Evolutionary conservation across 2,888 invertebrate genomes (phyloP).

Genomic region (Cheilosia grossa): DNA sequence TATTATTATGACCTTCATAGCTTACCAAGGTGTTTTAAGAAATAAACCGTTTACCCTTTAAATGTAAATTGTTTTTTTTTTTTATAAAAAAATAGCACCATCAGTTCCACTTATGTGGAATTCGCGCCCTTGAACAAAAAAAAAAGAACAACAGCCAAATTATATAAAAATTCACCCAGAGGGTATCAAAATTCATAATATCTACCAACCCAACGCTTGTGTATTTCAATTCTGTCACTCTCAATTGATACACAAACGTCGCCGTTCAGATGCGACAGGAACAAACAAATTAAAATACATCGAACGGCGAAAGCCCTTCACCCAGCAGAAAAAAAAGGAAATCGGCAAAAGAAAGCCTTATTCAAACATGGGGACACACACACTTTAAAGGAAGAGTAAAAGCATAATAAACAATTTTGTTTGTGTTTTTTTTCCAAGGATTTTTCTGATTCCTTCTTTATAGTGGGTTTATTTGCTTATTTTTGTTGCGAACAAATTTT

Average conservation of each 20-base stretch:
- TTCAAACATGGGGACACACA: not conserved
- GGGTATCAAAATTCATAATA: not conserved
- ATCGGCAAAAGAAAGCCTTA: not conserved
- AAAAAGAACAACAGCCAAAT: not conserved
- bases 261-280: slow-evolving; percentile 26
- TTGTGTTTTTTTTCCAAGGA: too few species aligned
- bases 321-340: slow-evolving; percentile 14
- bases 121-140: slow-evolving; percentile 23
- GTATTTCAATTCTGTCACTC: slow-evolving; percentile 56
- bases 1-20: too few species aligned
- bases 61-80: too few species aligned
- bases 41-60: too few species aligned
- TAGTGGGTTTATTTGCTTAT: too few species aligned
- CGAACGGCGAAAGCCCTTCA: slow-evolving; percentile 59
- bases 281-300: slow-evolving; percentile 31
- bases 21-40: too few species aligned
- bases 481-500: too few species aligned
- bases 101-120: too few species aligned
- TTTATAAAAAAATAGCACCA: too few species aligned
- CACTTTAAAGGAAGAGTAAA: slow-evolving; percentile 6
- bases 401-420: too few species aligned
- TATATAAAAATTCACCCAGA: not conserved
- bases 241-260: slow-evolving; percentile 50
- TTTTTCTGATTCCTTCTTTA: too few species aligned
- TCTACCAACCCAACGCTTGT: slow-evolving; percentile 10